phyloP scores from a whole-genome alignment of 2,797 vertebrate species.

The Malurus splendens region DNA sequence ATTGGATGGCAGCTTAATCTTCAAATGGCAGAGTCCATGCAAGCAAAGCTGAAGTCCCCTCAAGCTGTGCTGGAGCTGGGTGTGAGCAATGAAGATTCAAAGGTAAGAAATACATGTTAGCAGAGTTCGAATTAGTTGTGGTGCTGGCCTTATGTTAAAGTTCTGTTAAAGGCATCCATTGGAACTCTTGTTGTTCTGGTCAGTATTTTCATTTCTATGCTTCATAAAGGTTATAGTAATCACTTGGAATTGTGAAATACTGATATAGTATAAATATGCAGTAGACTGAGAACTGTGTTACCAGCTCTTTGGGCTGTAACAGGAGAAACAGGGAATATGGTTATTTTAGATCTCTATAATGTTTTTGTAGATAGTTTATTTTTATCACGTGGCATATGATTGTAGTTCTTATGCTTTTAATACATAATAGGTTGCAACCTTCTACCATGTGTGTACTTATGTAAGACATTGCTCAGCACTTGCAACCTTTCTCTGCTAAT shows the following conservation, averaged over 20 bases:
- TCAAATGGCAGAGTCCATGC: conserved; percentile 89
- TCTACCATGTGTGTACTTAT: background rate
- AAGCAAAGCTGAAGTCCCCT: conserved; percentile 86
- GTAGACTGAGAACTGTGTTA: background rate
- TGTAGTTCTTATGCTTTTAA: background rate
- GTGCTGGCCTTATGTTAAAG: background rate
- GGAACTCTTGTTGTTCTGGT: background rate
- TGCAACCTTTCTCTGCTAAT: background rate
- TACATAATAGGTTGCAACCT: background rate
- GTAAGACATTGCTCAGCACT: background rate
- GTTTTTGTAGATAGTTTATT: background rate
- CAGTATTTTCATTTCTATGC: background rate
- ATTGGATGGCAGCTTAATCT: conserved; percentile 94
- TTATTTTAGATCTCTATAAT: background rate
- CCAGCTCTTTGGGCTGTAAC: background rate
- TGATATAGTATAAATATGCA: background rate
- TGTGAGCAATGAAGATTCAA: conserved; percentile 80
- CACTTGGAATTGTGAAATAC: background rate
- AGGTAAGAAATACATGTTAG: conserved; percentile 69
- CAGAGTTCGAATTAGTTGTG: background rate
- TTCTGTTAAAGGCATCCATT: background rate
- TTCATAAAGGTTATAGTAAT: background rate
- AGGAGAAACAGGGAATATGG: background rate
- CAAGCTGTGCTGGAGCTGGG: conserved; percentile 87
- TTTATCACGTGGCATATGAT: background rate